Evolutionary conservation across 1,140 invertebrate species (phyloP).

Genomic region (Lordiphosa collinella): DNA sequence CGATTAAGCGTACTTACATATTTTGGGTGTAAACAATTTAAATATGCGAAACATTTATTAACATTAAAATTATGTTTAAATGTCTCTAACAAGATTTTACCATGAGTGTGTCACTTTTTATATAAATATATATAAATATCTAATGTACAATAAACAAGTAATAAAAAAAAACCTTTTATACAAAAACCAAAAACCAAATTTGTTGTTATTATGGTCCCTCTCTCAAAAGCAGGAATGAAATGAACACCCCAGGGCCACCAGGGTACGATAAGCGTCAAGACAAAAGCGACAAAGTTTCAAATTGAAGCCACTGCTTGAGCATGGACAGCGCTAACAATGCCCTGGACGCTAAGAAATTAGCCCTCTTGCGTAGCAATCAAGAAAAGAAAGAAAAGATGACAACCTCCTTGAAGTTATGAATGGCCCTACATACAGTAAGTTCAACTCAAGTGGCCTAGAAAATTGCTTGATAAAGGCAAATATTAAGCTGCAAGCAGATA

Average conservation of each 20-base stretch:
- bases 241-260: conserved; percentile 31
- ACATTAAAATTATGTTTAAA: conserved; percentile 30
- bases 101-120: conserved; percentile 76
- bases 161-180: conserved; percentile 64
- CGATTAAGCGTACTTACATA: conserved; percentile 9
- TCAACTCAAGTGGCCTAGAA: conserved; percentile 24
- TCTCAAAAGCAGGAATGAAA: conserved; percentile 22
- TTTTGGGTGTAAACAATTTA: conserved; percentile 25
- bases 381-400: conserved; percentile 13
- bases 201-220: conserved; percentile 27
- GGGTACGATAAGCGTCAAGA: conserved; percentile 41
- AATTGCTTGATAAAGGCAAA: conserved; percentile 21
- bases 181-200: conserved; percentile 27
- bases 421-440: conserved; percentile 24
- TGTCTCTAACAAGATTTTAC: conserved; percentile 77
- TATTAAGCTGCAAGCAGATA: conserved; percentile 6
- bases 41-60: not conserved
- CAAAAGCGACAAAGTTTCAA: conserved; percentile 34
- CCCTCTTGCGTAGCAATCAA: conserved; percentile 25
- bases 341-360: conserved; percentile 34
- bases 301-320: conserved; percentile 12
- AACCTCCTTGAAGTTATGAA: conserved; percentile 43
- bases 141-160: conserved; percentile 46
- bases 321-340: conserved; percentile 31
- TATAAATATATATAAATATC: conserved; percentile 63